Conservation (phyloP, 2,113 vertebrate species). For the Ahaetulla prasina region DNA sequence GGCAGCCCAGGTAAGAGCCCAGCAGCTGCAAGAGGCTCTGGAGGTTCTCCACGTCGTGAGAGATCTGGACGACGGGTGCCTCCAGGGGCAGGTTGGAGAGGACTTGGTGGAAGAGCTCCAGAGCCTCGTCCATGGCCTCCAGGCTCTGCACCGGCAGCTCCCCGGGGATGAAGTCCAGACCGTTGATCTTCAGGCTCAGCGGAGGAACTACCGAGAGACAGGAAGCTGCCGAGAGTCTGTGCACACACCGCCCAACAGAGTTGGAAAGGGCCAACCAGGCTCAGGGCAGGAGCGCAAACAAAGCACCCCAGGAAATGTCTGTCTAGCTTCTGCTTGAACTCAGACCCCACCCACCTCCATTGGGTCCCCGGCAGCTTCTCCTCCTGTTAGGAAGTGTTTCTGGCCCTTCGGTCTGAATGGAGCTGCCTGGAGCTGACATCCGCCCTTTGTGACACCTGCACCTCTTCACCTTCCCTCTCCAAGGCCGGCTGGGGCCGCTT, state of each 20-base stretch:
- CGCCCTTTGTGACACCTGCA: neutral
- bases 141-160: slow-evolving; percentile 56
- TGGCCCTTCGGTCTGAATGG: neutral
- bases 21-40: slow-evolving; percentile 57
- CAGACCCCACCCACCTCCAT: neutral
- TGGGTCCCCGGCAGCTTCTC: neutral
- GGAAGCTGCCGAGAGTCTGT: neutral
- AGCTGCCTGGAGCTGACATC: neutral
- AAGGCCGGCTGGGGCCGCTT: neutral
- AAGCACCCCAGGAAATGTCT: neutral
- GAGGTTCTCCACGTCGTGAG: slow-evolving; percentile 71
- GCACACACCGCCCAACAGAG: neutral
- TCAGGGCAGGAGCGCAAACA: neutral
- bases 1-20: slow-evolving; percentile 50
- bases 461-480: no score
- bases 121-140: slow-evolving; percentile 57
- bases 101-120: slow-evolving; percentile 71
- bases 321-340: neutral
- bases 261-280: neutral
- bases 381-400: neutral
- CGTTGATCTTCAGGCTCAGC: slow-evolving; percentile 45
- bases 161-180: slow-evolving; percentile 60
- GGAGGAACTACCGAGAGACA: slow-evolving; percentile 11
- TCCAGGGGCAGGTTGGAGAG: slow-evolving; percentile 60
- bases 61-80: slow-evolving; percentile 61